Evolutionary conservation across 2,113 vertebrate species (phyloP), one percentile per base, ranked within the genome.

Genomic region (Eurypyga helias): DNA sequence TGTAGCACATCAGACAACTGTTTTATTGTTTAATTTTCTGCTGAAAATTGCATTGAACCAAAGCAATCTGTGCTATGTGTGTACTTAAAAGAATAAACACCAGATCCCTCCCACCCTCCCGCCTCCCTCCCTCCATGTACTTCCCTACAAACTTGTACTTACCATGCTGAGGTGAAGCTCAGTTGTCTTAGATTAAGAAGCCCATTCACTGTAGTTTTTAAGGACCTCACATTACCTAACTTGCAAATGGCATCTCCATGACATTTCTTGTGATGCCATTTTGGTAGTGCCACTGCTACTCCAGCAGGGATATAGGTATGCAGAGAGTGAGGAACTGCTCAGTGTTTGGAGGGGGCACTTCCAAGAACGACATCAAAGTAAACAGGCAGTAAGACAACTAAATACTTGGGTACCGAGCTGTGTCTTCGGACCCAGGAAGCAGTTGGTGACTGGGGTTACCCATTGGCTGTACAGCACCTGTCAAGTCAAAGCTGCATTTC

Each of bases 1-100:
- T 36, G 64, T n/a, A 97, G 52, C 67, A 98, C 87, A 98, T 90
- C 84, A 95, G 46, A 96, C 10, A 82, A 72, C 31, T 45, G 45
- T 87, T 96, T 96, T 60, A 92, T 46, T 88, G 28, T 33, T 92
- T 64, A 45, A 88, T 76, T 93, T 72, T 93, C 58, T 81, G 45
- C n/a, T 81, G 49, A 55, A 93, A 93, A 90, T 51, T 41, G 52
- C 58, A 69, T 38, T 36, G 75, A 87, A 77, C 6, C 38, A 81
- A 95, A 95, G 65, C 64, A 93, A 81, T 87, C 18, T 71, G 36
- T 43, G 18, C 46, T 83, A 64, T 13, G 3, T 18, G 7, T 52
- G 10, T 36, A 66, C 26, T 91, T 55, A 54, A 13, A 89, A 66
- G 10, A 70, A 41, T 29, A 20, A 51, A 57, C 46, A 9, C 0